Evolutionary conservation across 1,140 invertebrate species (phyloP).

Genomic region (Battus philenor): DNA sequence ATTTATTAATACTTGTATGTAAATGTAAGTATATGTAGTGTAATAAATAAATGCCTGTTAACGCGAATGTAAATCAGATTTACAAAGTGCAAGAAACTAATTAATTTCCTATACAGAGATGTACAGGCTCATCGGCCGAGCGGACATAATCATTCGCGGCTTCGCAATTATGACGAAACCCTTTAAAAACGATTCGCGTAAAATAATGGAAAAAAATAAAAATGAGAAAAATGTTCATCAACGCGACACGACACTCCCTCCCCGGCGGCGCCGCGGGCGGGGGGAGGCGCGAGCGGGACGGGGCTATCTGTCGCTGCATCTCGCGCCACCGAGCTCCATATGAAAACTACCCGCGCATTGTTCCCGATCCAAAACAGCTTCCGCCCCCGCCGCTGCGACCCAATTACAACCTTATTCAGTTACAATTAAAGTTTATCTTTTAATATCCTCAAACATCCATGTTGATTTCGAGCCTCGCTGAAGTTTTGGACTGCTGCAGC

Average conservation of each 20-base stretch:
- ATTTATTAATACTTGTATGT: too few species aligned
- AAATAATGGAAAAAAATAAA: slow-evolving; percentile 64
- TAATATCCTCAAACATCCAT: slow-evolving; percentile 17
- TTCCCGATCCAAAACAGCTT: slow-evolving; percentile 24
- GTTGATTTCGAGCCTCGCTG: slow-evolving; percentile 32
- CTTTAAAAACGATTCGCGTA: slow-evolving; percentile 74
- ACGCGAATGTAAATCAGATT: too few species aligned
- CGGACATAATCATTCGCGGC: slow-evolving; percentile 61
- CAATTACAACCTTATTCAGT: slow-evolving; percentile 19
- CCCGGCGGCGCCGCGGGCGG: slow-evolving; percentile 49
- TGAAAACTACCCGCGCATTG: slow-evolving; percentile 70
- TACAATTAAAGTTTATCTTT: slow-evolving; percentile 25
- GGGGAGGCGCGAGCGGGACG: slow-evolving; percentile 52
- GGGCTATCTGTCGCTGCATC: slow-evolving; percentile 50
- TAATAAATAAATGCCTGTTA: too few species aligned
- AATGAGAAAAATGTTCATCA: slow-evolving; percentile 75
- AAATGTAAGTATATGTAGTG: too few species aligned
- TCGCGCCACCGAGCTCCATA: slow-evolving; percentile 67
- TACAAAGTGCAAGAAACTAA: not conserved
- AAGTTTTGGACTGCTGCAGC: slow-evolving; percentile 71
- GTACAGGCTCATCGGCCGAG: slow-evolving; percentile 49
- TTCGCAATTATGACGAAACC: slow-evolving; percentile 74
- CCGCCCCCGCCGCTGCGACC: slow-evolving; percentile 17
- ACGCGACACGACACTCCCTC: slow-evolving; percentile 66
- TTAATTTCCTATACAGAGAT: slow-evolving; percentile 23